These are phyloP conservation scores for Malacosoma neustria DNA, from an alignment of 2,888 invertebrate species.

Conservation along the genomic window DNA sequence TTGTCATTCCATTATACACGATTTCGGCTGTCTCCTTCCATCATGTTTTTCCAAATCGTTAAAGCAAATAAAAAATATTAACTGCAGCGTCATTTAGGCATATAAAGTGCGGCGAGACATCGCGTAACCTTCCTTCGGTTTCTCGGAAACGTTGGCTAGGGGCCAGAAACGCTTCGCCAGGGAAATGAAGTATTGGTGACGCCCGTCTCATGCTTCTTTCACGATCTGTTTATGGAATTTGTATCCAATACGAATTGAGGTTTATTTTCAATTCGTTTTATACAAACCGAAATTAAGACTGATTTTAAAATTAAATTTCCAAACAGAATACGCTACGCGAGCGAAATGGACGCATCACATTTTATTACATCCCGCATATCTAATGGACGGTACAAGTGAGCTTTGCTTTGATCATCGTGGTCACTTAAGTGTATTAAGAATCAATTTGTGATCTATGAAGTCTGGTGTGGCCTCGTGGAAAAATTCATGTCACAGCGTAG, in stretches of 20 bases:
- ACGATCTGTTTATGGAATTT: constrained; percentile 61
- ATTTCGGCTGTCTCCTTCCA: neutral
- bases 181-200: constrained; percentile 63
- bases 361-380: neutral
- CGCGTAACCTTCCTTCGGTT: constrained; percentile 67
- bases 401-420: neutral
- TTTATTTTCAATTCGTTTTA: constrained; percentile 47
- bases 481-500: constrained; percentile 39
- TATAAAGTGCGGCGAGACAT: constrained; percentile 68
- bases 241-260: constrained; percentile 35
- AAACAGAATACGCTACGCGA: no score
- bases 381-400: neutral
- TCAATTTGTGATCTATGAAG: constrained; percentile 33
- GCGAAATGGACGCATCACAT: neutral
- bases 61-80: constrained; percentile 45
- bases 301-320: no score
- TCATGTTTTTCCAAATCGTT: constrained; percentile 24
- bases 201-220: constrained; percentile 51
- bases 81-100: constrained; percentile 64
- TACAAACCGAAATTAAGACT: constrained; percentile 29
- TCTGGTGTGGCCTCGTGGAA: constrained; percentile 28
- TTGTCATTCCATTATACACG: neutral
- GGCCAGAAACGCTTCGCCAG: constrained; percentile 54
- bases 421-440: constrained; percentile 5
- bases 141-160: constrained; percentile 65